A percentile compares a stretch with the other conserved stretches of the same genome.
Evolutionary conservation across 1,140 invertebrate species (phyloP).

Genomic region (Drosophila busckii): DNA sequence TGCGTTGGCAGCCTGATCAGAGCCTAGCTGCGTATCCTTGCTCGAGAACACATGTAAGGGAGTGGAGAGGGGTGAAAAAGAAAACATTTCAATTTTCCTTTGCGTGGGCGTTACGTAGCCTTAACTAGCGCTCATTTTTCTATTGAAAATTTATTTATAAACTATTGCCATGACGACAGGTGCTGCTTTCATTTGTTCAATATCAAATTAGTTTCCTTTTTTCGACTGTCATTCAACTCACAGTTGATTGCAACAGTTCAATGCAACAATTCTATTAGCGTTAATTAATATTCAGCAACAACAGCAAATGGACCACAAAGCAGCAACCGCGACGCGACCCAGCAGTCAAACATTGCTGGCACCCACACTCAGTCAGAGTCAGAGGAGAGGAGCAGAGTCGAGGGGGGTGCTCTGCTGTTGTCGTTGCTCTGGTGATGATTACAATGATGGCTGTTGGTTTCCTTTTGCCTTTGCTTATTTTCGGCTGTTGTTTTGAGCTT

Average conservation of each 20-base stretch:
- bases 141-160: constrained; percentile 20
- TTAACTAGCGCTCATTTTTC: constrained; percentile 13
- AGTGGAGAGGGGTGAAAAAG: constrained; percentile 68
- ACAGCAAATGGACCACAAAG: constrained; percentile 43
- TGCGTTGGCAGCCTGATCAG: constrained; percentile 52
- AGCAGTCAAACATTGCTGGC: constrained; percentile 24
- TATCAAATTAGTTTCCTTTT: constrained; percentile 11
- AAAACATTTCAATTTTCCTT: constrained; percentile 74
- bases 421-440: constrained; percentile 69
- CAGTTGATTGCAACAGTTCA: constrained; percentile 30
- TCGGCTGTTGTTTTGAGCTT: constrained; percentile 47
- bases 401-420: constrained; percentile 39
- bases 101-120: constrained; percentile 36
- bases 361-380: constrained; percentile 12
- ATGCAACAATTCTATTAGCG: constrained; percentile 66
- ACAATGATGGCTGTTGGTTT: constrained; percentile 69
- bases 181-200: constrained; percentile 7
- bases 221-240: constrained; percentile 34
- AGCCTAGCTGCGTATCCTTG: constrained; percentile 40
- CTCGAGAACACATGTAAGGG: constrained; percentile 46
- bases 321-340: constrained; percentile 38
- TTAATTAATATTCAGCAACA: constrained; percentile 68
- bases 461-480: constrained; percentile 63
- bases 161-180: constrained; percentile 42
- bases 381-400: background rate